phyloP scores from a whole-genome alignment of 1,140 invertebrate genomes.

The Bombus terrestris region DNA sequence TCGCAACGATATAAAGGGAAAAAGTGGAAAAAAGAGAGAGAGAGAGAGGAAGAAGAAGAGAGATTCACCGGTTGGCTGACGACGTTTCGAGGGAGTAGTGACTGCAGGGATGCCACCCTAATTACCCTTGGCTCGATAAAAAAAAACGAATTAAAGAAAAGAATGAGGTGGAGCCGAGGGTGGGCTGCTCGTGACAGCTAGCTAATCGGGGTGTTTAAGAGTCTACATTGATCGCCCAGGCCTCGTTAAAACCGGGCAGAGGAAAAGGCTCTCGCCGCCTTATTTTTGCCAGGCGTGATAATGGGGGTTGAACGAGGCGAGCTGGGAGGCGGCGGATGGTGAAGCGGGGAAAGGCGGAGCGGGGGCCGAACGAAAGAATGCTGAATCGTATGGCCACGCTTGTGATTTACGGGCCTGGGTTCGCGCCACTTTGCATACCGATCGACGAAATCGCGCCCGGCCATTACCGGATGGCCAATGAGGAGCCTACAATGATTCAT shows the following conservation, averaged over 20 bases:
- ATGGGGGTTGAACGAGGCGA: constrained; percentile 63
- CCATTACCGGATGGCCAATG: constrained; percentile 62
- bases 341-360: constrained; percentile 58
- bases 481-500: constrained; percentile 54
- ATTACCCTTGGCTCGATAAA: constrained; percentile 81
- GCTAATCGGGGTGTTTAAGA: constrained; percentile 83
- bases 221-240: constrained; percentile 82
- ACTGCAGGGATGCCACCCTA: constrained; percentile 81
- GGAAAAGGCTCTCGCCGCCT: constrained; percentile 63
- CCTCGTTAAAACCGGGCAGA: constrained; percentile 81
- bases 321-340: constrained; percentile 26
- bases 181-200: constrained; percentile 82
- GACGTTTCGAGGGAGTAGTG: constrained; percentile 61
- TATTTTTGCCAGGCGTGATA: constrained; percentile 68
- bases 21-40: background rate
- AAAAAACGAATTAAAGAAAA: constrained; percentile 83
- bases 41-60: background rate
- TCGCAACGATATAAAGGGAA: constrained; percentile 5
- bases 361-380: constrained; percentile 63
- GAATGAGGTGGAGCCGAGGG: constrained; percentile 80
- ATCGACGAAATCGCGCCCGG: constrained; percentile 65
- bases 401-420: constrained; percentile 67
- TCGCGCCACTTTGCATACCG: constrained; percentile 69
- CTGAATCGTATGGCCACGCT: constrained; percentile 57
- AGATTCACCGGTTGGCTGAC: constrained; percentile 15